Evolutionary conservation across 2,797 vertebrate species (phyloP).

Genomic region (Thunnus albacares): DNA sequence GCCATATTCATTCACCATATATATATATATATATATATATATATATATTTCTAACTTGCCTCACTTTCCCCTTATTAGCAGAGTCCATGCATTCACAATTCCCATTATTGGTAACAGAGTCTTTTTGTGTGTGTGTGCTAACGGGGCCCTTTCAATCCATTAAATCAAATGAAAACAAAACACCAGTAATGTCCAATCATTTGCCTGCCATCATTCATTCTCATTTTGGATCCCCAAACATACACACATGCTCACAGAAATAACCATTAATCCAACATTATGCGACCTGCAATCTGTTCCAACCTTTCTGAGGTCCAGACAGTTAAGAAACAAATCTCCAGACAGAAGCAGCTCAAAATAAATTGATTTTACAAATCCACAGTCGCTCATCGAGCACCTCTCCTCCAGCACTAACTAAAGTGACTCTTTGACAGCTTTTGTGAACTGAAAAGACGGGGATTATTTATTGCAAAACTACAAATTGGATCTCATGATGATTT

Average conservation of each 20-base stretch:
- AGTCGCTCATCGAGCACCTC: neutral
- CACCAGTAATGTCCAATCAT: conserved; percentile 47
- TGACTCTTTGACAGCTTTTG: neutral
- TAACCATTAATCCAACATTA: conserved; percentile 30
- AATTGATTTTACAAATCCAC: conserved; percentile 12
- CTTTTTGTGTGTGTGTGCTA: neutral
- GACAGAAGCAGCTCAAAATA: conserved; percentile 35
- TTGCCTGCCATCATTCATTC: conserved; percentile 58
- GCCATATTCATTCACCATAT: neutral
- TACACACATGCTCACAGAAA: conserved; percentile 21
- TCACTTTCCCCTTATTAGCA: neutral
- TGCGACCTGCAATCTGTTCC: conserved; percentile 38
- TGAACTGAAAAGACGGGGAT: neutral
- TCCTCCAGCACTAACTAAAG: neutral
- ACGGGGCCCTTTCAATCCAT: conserved; percentile 48
- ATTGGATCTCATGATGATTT: neutral
- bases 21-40: too few species aligned
- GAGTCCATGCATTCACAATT: neutral
- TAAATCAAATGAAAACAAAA: conserved; percentile 66
- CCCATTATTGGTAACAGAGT: neutral
- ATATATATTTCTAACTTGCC: too few species aligned
- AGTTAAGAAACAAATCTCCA: conserved; percentile 37
- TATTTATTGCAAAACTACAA: neutral
- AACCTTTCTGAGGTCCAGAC: conserved; percentile 21
- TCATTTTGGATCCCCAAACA: conserved; percentile 42